These are phyloP conservation scores for Galerucella calmariensis DNA, from an alignment of 2,888 invertebrate species.

Conservation along the genomic window DNA sequence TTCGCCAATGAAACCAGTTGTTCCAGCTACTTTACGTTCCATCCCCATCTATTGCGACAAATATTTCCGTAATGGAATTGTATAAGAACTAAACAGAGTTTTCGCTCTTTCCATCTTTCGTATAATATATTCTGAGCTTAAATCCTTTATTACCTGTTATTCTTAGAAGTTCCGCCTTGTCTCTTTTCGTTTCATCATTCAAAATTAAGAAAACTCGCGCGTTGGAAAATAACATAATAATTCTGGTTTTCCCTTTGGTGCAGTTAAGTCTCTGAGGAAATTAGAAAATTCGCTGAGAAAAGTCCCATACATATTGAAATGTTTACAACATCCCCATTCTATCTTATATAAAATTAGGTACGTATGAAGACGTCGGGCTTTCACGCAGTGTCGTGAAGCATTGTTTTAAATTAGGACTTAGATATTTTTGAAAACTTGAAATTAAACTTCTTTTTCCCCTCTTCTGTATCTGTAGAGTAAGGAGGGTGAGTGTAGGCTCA, in stretches of 20 bases:
- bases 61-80: too few species aligned
- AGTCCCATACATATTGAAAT: slow-evolving; percentile 24
- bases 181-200: background rate
- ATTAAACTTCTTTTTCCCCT: too few species aligned
- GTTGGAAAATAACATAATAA: slow-evolving; percentile 25
- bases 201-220: slow-evolving; percentile 13
- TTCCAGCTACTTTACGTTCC: too few species aligned
- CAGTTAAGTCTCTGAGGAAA: slow-evolving; percentile 33
- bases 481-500: too few species aligned
- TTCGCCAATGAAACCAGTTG: too few species aligned
- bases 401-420: too few species aligned
- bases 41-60: too few species aligned
- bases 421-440: too few species aligned
- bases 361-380: too few species aligned
- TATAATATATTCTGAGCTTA: background rate
- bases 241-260: slow-evolving; percentile 22
- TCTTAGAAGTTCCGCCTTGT: background rate
- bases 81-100: background rate
- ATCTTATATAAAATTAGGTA: background rate
- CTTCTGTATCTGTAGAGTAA: too few species aligned
- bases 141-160: slow-evolving; percentile 11
- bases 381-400: too few species aligned
- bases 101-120: background rate
- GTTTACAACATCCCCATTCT: slow-evolving; percentile 11
- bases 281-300: slow-evolving; percentile 20